Base-by-base conservation (phyloP, 2,113 vertebrate genomes). In the Perca schrenkii region DNA sequence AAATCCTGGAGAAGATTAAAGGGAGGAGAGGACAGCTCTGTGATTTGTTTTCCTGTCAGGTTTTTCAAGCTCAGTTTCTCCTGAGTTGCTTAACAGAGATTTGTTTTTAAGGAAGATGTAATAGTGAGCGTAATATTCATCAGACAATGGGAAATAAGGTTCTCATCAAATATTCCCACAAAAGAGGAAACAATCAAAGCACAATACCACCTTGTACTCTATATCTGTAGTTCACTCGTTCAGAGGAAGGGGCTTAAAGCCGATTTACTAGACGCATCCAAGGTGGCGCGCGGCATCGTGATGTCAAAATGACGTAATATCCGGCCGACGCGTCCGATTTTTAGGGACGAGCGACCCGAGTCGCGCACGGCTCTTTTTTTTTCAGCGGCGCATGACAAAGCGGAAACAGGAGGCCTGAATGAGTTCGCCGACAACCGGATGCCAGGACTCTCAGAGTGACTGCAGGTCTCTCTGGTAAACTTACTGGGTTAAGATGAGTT, bases 1-100 rank as follows among this genome's bases (percentile, higher is more conserved):
- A 28, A 62, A 53, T 25, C 6, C 21, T 61, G 71, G 36, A 43
- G 21, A 63, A 77, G 57, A 82, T 72, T 71, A 66, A 8, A 63
- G 62, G 71, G 16, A 56, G 22, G 36, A 56, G 50, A 60, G 73
- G 68, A 77, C 50, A 31, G 57, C 50, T 71, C 36, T 62, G n/a
- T 82, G 65, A 40, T 73, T 71, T 79, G 16, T 58, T 31, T 14
- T 60, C 16, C 57, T 56, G 54, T 19, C 31, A 36, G 22, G 8
- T 21, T 57, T 66, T 31, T 74, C 22, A 21, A 46, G 6, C 50
- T 66, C 62, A 22, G 21, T 65, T 63, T 73, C 21, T 62, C 10
- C 28, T 31, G 19, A 1, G 34, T 79, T 56, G 65, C n/a, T 52
- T 6, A 49, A 70, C 47, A 68, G 15, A 52, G 25, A 25, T 58